Conservation (phyloP, 2,797 vertebrate genomes). For the Chaunax sp. region DNA sequence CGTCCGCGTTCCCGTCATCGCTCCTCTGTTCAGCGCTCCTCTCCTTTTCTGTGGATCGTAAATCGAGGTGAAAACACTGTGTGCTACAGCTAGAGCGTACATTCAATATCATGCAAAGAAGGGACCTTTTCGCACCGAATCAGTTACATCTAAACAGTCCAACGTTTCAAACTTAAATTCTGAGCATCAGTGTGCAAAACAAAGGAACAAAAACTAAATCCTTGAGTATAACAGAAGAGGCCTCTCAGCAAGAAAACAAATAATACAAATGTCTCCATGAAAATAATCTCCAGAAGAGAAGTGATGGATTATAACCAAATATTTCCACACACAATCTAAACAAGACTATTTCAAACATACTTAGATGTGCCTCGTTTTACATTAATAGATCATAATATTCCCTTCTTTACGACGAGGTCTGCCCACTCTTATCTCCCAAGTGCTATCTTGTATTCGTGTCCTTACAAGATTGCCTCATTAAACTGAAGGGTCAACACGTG, state of each 20-base stretch:
- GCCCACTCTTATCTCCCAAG: slow-evolving; percentile 51
- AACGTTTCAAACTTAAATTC: too few species aligned
- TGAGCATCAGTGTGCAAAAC: not conserved
- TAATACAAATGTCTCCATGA: not conserved
- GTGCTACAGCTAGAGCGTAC: not conserved
- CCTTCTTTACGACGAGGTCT: slow-evolving; percentile 46
- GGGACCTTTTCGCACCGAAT: too few species aligned
- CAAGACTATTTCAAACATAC: slow-evolving; percentile 35
- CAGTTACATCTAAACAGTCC: too few species aligned
- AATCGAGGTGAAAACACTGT: not conserved
- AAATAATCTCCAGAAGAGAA: not conserved
- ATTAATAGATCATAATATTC: slow-evolving; percentile 27
- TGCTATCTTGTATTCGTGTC: slow-evolving; percentile 48
- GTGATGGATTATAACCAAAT: slow-evolving; percentile 36
- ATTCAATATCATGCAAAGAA: slow-evolving; percentile 1
- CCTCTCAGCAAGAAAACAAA: not conserved
- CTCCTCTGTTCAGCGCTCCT: slow-evolving; percentile 88
- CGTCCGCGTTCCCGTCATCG: slow-evolving; percentile 90
- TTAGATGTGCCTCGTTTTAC: slow-evolving; percentile 8
- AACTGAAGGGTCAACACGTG: slow-evolving; percentile 61
- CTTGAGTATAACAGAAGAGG: not conserved
- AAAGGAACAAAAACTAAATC: not conserved
- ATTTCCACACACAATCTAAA: slow-evolving; percentile 40
- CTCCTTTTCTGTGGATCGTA: slow-evolving; percentile 88
- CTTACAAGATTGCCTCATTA: slow-evolving; percentile 54